Evolutionary conservation across 2,113 vertebrate species (phyloP), one percentile per base, ranked within the genome.

Genomic region (Micronisus gabar): DNA sequence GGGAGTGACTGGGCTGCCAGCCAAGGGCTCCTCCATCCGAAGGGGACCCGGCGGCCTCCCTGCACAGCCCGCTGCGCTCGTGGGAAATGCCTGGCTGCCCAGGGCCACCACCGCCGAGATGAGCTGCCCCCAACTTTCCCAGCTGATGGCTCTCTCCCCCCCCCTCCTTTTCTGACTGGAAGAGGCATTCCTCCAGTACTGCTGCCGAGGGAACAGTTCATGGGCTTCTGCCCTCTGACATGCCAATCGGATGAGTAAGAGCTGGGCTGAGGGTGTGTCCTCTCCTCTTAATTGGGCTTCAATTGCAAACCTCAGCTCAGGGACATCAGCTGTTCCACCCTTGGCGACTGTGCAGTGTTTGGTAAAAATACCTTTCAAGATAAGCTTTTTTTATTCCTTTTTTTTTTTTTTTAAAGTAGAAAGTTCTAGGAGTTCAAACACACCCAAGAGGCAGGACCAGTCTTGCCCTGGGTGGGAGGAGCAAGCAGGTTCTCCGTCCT

Each of bases 401-500:
- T n/a, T 38, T 38, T 36, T 36, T 40, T 26, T 75, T 59, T 80
- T 65, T 13, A 4, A 43, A n/a, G 8, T 32, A 58, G 85, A 81
- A 86, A 67, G 30, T 68, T 79, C 81, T 59, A 32, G 36, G 62
- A 10, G 11, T 29, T 93, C 61, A 40, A 50, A 30, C 70, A 59
- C 21, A 7, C 50, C 70, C 50, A 11, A 10, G 43, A 41, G 73
- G 34, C 22, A n/a, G 38, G 30, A 45, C 32, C 8, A 1, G 20
- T 26, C 32, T 67, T 94, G 62, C 30, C 67, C 23, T 18, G n/a
- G 23, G 7, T 16, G 20, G 18, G 40, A 78, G 63, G 22, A 81
- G 19, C 0, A 1, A 75, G 58, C 59, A 22, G n/a, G 45, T 19
- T 10, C 36, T 61, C 0, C 0, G 50, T 56, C 55, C 43, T 58